phyloP scores from a whole-genome alignment of 30 jellyfish, hydroid and myxozoan species.

The Catostylus mosaicus region DNA sequence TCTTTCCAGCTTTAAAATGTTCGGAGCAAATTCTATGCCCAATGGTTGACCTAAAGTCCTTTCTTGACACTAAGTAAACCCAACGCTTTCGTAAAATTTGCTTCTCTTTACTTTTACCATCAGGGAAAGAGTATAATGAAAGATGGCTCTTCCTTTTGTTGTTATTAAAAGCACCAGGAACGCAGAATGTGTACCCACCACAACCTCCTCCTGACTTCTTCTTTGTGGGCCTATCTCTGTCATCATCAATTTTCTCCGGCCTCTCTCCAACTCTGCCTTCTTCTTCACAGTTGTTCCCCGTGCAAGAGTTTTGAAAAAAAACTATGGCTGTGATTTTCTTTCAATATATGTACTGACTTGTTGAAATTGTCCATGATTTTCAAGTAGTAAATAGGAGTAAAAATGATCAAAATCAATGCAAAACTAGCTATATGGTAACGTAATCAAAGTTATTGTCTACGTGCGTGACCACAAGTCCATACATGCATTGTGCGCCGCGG shows the following conservation, averaged over 20 bases:
- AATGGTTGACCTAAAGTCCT: neutral
- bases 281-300: neutral
- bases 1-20: neutral
- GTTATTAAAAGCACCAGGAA: slow-evolving; percentile 30
- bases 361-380: too few relatives aligned
- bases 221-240: neutral
- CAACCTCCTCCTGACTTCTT: neutral
- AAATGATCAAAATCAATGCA: too few relatives aligned
- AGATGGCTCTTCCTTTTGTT: slow-evolving; percentile 12
- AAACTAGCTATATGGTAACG: too few relatives aligned
- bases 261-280: neutral
- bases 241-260: too few relatives aligned
- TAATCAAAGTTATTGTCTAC: too few relatives aligned
- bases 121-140: slow-evolving; percentile 37
- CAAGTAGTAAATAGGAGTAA: too few relatives aligned
- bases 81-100: slow-evolving; percentile 27
- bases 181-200: slow-evolving; percentile 52
- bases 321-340: too few relatives aligned
- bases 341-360: neutral
- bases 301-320: too few relatives aligned
- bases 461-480: too few relatives aligned
- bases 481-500: too few relatives aligned
- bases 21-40: slow-evolving; percentile 7
- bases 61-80: slow-evolving; percentile 4
- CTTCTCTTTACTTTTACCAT: neutral